Percentiles rank a stretch among this genome's conserved stretches.
Evolutionary conservation across 2,113 vertebrate genomes (phyloP).

Genomic region (Neodon shergylaensis): DNA sequence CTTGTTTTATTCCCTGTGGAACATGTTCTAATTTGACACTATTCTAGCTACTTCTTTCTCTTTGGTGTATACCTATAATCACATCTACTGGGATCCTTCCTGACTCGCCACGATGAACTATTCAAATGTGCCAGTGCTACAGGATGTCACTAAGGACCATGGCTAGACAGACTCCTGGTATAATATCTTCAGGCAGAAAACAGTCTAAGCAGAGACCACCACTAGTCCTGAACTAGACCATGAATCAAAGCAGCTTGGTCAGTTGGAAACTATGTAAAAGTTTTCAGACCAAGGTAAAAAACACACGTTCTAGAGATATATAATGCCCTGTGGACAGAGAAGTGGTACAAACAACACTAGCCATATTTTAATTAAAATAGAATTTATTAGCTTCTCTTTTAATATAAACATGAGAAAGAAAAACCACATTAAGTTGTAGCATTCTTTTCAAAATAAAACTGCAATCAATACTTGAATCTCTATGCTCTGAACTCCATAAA

Average conservation of each 20-base stretch:
- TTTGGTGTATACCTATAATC: neutral
- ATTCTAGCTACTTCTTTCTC: slow-evolving; percentile 5
- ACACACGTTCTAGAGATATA: neutral
- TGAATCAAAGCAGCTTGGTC: neutral
- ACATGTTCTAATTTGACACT: neutral
- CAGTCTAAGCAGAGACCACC: neutral
- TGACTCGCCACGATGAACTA: neutral
- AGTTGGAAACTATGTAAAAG: slow-evolving; percentile 33
- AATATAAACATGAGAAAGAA: slow-evolving; percentile 91
- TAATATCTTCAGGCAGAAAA: slow-evolving; percentile 18
- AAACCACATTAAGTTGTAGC: slow-evolving; percentile 88
- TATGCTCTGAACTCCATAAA: slow-evolving; percentile 80
- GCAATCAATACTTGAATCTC: slow-evolving; percentile 85
- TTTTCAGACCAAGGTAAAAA: neutral
- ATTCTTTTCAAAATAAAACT: slow-evolving; percentile 86
- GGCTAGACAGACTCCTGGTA: neutral
- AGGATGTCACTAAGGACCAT: neutral
- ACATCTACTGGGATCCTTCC: neutral
- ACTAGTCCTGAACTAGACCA: neutral
- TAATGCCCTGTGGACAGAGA: neutral
- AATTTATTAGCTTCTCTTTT: slow-evolving; percentile 91
- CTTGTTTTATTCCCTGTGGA: neutral
- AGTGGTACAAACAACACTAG: slow-evolving; percentile 75
- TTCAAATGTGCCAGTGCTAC: neutral
- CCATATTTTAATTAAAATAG: slow-evolving; percentile 90